Evolutionary conservation across 2,797 vertebrate species (phyloP).

Genomic region (Bradypodion pumilum): DNA sequence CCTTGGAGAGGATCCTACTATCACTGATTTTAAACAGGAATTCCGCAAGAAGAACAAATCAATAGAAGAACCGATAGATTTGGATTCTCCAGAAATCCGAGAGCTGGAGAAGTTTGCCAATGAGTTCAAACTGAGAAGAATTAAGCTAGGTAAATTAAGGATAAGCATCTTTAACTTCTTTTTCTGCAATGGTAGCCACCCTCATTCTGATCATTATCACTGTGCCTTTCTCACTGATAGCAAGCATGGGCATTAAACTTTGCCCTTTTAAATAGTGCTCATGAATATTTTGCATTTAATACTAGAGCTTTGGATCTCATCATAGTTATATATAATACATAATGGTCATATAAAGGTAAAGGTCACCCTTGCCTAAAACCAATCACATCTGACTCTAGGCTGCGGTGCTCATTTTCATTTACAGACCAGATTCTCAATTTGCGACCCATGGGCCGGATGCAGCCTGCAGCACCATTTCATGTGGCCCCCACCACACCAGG

Average conservation of each 20-base stretch:
- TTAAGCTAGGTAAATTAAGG: slow-evolving; percentile 87
- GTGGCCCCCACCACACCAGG: too few species aligned
- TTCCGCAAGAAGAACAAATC: slow-evolving; percentile 85
- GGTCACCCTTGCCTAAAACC: too few species aligned
- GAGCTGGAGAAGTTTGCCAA: slow-evolving; percentile 98
- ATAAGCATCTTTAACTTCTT: neutral
- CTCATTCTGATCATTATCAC: neutral
- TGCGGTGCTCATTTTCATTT: too few species aligned
- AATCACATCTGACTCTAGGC: too few species aligned
- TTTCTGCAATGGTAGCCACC: neutral
- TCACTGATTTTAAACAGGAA: slow-evolving; percentile 88
- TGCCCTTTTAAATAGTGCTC: neutral
- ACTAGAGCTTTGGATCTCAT: neutral
- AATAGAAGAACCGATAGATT: slow-evolving; percentile 86
- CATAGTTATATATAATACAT: neutral
- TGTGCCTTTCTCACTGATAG: neutral
- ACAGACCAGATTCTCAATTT: too few species aligned
- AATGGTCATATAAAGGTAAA: too few species aligned
- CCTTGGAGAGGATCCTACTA: slow-evolving; percentile 83
- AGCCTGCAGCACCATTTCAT: too few species aligned
- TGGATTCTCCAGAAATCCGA: slow-evolving; percentile 96
- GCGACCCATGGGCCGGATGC: too few species aligned
- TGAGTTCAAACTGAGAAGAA: slow-evolving; percentile 95
- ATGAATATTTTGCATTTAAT: too few species aligned
- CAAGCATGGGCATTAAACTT: neutral